These are phyloP conservation scores for Hippocampus mohnikei DNA, from an alignment of 2,113 vertebrate genomes.

Conservation along the genomic window DNA sequence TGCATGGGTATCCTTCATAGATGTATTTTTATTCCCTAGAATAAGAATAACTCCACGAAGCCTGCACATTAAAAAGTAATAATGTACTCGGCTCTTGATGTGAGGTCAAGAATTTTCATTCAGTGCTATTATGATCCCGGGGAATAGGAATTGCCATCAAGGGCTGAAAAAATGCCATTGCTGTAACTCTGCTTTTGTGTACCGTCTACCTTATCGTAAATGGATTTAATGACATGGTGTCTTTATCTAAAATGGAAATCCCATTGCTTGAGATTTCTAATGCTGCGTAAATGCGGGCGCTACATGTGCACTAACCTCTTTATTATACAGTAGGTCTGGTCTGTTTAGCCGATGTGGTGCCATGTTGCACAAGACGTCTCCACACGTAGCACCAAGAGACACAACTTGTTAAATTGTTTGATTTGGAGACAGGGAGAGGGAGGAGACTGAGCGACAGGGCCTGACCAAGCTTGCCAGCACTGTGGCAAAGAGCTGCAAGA, in stretches of 20 bases:
- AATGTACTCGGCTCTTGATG: slow-evolving; percentile 6
- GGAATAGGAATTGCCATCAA: slow-evolving; percentile 7
- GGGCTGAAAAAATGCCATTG: slow-evolving; percentile 11
- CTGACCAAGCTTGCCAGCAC: slow-evolving; percentile 68
- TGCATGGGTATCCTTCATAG: not conserved
- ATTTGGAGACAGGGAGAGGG: slow-evolving; percentile 9
- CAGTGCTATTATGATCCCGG: slow-evolving; percentile 11
- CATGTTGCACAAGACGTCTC: slow-evolving; percentile 7
- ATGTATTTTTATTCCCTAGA: slow-evolving; percentile 7
- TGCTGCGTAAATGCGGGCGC: not conserved
- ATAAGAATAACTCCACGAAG: slow-evolving; percentile 18
- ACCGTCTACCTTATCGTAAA: slow-evolving; percentile 2
- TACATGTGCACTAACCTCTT: not conserved
- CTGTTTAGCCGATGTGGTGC: not conserved
- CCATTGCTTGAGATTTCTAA: not conserved
- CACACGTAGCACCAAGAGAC: slow-evolving; percentile 7
- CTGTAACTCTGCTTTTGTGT: slow-evolving; percentile 5
- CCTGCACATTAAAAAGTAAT: slow-evolving; percentile 23
- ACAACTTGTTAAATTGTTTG: slow-evolving; percentile 6
- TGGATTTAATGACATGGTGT: not conserved
- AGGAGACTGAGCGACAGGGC: slow-evolving; percentile 31
- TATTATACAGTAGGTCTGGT: not conserved
- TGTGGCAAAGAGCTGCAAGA: slow-evolving; percentile 56
- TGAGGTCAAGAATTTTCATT: slow-evolving; percentile 18
- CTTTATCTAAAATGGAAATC: not conserved